Conservation (phyloP, 2,888 invertebrate species). For the Schrankia costaestrigalis region DNA sequence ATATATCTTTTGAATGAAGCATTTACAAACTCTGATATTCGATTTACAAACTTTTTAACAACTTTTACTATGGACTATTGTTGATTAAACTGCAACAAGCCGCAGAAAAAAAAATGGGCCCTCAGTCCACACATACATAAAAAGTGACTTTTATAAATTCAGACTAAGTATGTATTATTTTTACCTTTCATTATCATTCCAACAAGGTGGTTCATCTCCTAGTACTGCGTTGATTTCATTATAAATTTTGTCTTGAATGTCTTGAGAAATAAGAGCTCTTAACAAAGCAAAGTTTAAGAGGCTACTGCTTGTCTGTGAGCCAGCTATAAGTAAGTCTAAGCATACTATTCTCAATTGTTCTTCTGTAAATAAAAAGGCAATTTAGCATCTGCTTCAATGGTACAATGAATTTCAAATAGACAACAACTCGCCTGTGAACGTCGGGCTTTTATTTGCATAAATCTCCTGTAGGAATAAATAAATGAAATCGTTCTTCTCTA, state of each 20-base stretch:
- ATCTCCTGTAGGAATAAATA: slow-evolving; percentile 84
- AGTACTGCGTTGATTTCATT: slow-evolving; percentile 80
- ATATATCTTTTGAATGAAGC: no score
- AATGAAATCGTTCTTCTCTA: slow-evolving; percentile 77
- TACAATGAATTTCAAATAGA: slow-evolving; percentile 1
- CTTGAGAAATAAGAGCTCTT: slow-evolving; percentile 76
- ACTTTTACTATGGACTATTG: no score
- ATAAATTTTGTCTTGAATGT: slow-evolving; percentile 81
- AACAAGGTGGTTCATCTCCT: slow-evolving; percentile 61
- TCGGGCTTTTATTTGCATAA: slow-evolving; percentile 48
- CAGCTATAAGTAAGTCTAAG: slow-evolving; percentile 86
- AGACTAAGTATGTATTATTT: no score
- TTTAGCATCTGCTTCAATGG: background rate
- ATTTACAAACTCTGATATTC: no score
- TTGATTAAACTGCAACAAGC: no score
- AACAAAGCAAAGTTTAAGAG: slow-evolving; percentile 82
- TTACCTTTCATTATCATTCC: slow-evolving; percentile 58
- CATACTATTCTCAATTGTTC: slow-evolving; percentile 77
- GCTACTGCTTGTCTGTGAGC: slow-evolving; percentile 86
- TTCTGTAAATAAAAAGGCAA: slow-evolving; percentile 44
- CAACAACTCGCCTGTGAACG: slow-evolving; percentile 50
- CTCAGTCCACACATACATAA: background rate
- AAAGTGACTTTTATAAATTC: background rate
- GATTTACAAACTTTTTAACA: no score
- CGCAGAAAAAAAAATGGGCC: no score